phyloP scores from a whole-genome alignment of 2,888 invertebrate species.

The Nephrotoma appendiculata region DNA sequence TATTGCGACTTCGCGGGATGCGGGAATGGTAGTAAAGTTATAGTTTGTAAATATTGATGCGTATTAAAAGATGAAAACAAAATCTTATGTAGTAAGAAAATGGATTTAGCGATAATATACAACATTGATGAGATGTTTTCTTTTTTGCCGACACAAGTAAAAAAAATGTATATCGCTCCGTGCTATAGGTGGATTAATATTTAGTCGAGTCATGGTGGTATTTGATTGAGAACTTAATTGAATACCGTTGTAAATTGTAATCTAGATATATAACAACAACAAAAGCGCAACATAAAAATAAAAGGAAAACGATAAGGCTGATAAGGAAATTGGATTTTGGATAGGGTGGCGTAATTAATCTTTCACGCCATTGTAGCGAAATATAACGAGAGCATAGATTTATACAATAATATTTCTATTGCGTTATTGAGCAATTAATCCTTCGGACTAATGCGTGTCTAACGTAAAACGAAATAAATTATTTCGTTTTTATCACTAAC shows the following conservation, averaged over 20 bases:
- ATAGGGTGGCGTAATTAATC: neutral
- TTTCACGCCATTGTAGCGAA: neutral
- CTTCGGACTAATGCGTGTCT: neutral
- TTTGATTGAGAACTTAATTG: neutral
- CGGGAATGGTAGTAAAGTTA: neutral
- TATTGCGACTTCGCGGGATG: neutral
- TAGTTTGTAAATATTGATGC: neutral
- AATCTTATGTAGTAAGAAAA: neutral
- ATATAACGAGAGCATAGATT: neutral
- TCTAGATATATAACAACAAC: neutral
- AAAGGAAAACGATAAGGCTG: neutral
- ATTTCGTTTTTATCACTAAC: neutral
- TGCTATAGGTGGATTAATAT: neutral
- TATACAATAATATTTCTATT: neutral
- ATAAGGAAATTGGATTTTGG: neutral
- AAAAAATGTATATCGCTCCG: neutral
- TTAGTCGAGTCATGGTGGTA: neutral
- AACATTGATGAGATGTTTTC: neutral
- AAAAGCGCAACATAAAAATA: neutral
- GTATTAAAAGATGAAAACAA: neutral
- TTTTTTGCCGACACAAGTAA: neutral
- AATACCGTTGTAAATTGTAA: neutral
- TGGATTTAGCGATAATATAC: neutral
- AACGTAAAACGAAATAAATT: neutral
- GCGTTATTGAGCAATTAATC: neutral